Conservation (phyloP, 2,888 invertebrate genomes). For the Meloe dianella region DNA sequence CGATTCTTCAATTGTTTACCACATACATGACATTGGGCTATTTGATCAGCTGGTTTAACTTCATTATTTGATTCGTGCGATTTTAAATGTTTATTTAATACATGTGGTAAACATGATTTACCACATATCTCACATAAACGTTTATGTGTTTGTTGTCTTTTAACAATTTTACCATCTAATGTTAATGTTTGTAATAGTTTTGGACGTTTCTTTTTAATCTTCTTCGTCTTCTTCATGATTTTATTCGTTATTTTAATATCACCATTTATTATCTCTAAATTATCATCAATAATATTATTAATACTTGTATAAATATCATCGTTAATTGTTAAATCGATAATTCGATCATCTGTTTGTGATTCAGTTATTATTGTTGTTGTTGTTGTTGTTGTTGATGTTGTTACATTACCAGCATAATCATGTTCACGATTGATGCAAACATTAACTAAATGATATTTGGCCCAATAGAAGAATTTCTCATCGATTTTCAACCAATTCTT, state of each 20-base stretch:
- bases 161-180: background rate
- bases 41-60: background rate
- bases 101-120: background rate
- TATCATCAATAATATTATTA: background rate
- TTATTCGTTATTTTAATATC: background rate
- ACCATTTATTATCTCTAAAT: background rate
- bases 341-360: too few relatives aligned
- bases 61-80: background rate
- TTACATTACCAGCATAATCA: background rate
- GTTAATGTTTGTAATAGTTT: background rate
- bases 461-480: background rate
- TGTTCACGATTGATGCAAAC: background rate
- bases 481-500: background rate
- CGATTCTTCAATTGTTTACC: constrained; percentile 1
- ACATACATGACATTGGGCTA: background rate
- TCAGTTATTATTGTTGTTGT: background rate
- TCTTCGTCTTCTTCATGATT: background rate
- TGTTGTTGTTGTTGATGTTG: background rate
- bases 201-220: background rate
- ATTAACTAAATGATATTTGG: background rate
- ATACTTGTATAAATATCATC: background rate
- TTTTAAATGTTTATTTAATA: background rate
- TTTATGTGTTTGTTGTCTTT: background rate
- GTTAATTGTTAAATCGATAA: background rate
- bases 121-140: background rate